Base-by-base conservation (phyloP, 2,113 vertebrate genomes). In the Nematolebias whitei region DNA sequence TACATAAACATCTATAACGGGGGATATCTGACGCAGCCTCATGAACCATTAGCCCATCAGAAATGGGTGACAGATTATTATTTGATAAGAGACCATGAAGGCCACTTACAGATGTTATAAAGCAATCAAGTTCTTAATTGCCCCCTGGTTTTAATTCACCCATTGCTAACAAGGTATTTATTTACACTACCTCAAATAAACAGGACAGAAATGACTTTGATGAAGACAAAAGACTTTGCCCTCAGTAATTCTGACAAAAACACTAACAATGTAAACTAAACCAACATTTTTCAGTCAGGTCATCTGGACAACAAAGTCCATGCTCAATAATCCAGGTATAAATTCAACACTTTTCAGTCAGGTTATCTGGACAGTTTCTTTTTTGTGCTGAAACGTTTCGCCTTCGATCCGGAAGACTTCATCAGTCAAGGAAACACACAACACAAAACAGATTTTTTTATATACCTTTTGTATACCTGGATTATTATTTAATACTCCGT, bases 91-190 rank as follows among this genome's bases (percentile, higher is more conserved):
- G 24, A 39, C 38, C 39, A 29, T 54, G 71, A 19, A 26, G 14
- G 63, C 41, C 51, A 32, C 45, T 48, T 16, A 48, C 23, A 22
- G 49, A 73, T 44, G 57, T 77, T 45, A 60, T 22, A 43, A 11
- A 73, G 57, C 19, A n/a, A 48, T 32, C 43, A 57, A 62, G 22
- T 24, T 12, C n/a, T 55, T 74, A 60, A 71, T 71, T 70, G 7
- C 26, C 24, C 29, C 4, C 50, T 39, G 45, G 53, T 44, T 63
- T 52, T 23, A 75, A 47, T 54, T 64, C 39, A 10, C 38, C 24
- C 13, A 16, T 50, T 64, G 65, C 64, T 53, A 57, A 67, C 53
- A 26, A n/a, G 18, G 11, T 40, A 50, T 58, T 82, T 74, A 67
- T 40, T 71, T 22, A 20, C 53, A 66, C 18, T 44, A 41, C 1